Base-by-base conservation (phyloP, 2,888 invertebrate species). In the Phragmatobia fuliginosa region DNA sequence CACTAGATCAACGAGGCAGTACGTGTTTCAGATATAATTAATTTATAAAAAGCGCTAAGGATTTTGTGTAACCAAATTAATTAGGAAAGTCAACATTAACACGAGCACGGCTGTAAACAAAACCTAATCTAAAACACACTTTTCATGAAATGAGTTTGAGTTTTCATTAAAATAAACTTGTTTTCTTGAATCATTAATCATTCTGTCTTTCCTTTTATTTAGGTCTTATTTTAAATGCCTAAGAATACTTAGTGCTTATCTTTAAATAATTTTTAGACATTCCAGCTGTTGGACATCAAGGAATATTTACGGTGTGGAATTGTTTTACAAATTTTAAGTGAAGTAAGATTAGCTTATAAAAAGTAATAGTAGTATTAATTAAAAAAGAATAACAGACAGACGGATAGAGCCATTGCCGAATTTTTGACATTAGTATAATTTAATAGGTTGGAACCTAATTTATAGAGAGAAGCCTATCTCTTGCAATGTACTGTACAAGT, bases 221-320 rank as follows among this genome's bases (percentile, higher is more conserved):
- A 28, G 52, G 63, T 31, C 18, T 14, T 52, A 52, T 25, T 56
- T 7, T 25, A 56, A 56, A 56, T 5, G 14, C 52, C 25, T 52
- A 28, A 25, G 28, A 14, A 28, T 56, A 56, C 28, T 56, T 16
- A 11, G 21, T 45, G 31, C n/a, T 25, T 32, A 52, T 64, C 16
- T 64, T 64, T 64, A 36, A 64, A 56, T 56, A 56, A 7, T 33
- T 33, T 52, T 18, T 52, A 52, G 64, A 33, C 45, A 36, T 64
- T 56, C 33, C 36, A 56, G 52, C 8, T 25, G 28, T 64, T 6
- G 11, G 18, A 52, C 18, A n/a, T 14, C 32, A 28, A 56, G 4
- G 14, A 56, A 56, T 6, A 56, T 56, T 56, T 28, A 14, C 14
- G 28, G 56, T 28, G 25, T 28, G 1, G 11, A 25, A 52, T 8